These are phyloP conservation scores for Mycteria americana DNA, from an alignment of 2,797 vertebrate genomes.

Conservation along the genomic window DNA sequence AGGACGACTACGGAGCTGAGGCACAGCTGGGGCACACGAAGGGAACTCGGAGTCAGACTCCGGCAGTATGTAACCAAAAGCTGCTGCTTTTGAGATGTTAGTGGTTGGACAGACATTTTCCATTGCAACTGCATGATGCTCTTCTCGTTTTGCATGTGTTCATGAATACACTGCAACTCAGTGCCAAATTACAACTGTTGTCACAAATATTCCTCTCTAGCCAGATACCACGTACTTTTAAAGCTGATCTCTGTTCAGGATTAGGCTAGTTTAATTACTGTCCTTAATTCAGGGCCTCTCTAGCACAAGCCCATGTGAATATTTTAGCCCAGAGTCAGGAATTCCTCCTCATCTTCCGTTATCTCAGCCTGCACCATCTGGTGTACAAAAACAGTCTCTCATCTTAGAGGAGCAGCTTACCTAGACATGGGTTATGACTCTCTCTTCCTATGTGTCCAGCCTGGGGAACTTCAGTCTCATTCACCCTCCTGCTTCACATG, in stretches of 20 bases:
- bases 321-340: background rate
- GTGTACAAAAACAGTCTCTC: background rate
- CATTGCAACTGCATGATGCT: background rate
- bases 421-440: background rate
- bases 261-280: background rate
- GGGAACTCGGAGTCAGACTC: rapidly evolving
- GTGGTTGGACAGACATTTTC: background rate
- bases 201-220: background rate
- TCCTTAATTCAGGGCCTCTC: background rate
- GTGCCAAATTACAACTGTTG: background rate
- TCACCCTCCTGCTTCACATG: background rate
- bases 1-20: rapidly evolving
- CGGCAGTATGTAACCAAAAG: rapidly evolving
- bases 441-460: background rate
- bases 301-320: background rate
- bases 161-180: background rate
- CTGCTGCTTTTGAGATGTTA: background rate
- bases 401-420: background rate
- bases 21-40: background rate
- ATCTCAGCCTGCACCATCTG: background rate
- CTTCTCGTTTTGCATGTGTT: background rate
- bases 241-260: background rate
- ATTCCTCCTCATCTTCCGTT: background rate
- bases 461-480: background rate
- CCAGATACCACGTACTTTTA: background rate